Evolutionary conservation across 2,888 invertebrate species (phyloP).

Genomic region (Tholera decimalis): DNA sequence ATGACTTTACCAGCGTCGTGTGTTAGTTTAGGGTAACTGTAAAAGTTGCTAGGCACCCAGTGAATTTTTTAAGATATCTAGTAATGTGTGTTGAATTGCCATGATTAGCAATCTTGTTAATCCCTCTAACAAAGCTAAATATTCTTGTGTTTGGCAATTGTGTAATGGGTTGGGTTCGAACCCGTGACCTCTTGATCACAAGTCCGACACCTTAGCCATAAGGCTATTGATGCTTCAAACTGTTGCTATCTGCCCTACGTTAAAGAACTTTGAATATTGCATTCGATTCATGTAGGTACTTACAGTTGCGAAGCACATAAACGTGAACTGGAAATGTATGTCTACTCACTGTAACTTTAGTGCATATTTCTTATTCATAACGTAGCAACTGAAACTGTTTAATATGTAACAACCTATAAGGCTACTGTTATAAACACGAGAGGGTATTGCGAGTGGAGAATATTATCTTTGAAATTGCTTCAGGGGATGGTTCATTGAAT

Average conservation of each 20-base stretch:
- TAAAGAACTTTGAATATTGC: slow-evolving; percentile 68
- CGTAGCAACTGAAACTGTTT: slow-evolving; percentile 23
- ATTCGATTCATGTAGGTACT: slow-evolving; percentile 53
- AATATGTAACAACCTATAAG: slow-evolving; percentile 34
- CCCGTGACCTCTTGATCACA: too few relatives aligned
- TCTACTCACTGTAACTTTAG: neutral
- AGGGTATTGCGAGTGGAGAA: slow-evolving; percentile 24
- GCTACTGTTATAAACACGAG: slow-evolving; percentile 32
- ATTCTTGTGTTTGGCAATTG: too few relatives aligned
- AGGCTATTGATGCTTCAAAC: too few relatives aligned
- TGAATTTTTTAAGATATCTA: too few relatives aligned
- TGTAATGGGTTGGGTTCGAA: too few relatives aligned
- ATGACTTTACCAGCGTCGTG: slow-evolving; percentile 71
- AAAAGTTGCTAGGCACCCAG: slow-evolving; percentile 66
- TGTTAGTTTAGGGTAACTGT: slow-evolving; percentile 63
- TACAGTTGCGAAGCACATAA: slow-evolving; percentile 17
- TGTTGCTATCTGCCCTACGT: too few relatives aligned
- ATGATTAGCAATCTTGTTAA: too few relatives aligned
- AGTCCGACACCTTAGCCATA: too few relatives aligned
- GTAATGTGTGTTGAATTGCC: too few relatives aligned
- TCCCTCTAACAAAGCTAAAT: too few relatives aligned
- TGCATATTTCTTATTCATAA: slow-evolving; percentile 41
- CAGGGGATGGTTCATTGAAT: slow-evolving; percentile 33
- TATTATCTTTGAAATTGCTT: slow-evolving; percentile 57
- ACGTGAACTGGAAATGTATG: slow-evolving; percentile 14